Percentiles rank a stretch among this genome's conserved stretches.
These are phyloP conservation scores for Nasonovia ribisnigri DNA, from an alignment of 2,888 invertebrate species.

Conservation along the genomic window DNA sequence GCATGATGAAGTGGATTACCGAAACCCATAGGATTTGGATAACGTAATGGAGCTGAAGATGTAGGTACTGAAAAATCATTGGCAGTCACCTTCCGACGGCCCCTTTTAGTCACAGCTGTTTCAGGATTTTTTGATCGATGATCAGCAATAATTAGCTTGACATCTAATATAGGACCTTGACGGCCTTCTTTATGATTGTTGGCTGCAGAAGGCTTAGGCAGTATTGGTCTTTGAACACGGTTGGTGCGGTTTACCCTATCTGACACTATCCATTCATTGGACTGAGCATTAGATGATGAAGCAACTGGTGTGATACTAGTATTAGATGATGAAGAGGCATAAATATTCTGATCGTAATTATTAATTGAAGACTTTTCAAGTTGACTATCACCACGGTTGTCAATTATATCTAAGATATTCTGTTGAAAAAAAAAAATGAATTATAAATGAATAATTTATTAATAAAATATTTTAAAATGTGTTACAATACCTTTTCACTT, in stretches of 20 bases:
- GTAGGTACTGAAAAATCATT: slow-evolving; percentile 59
- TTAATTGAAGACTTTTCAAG: slow-evolving; percentile 16
- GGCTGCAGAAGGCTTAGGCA: slow-evolving; percentile 71
- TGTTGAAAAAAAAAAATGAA: neutral
- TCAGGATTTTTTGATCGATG: slow-evolving; percentile 84
- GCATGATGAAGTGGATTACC: slow-evolving; percentile 38
- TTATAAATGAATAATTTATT: neutral
- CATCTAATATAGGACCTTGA: slow-evolving; percentile 84
- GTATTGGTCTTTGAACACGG: slow-evolving; percentile 70
- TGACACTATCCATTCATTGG: slow-evolving; percentile 54
- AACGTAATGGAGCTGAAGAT: slow-evolving; percentile 54
- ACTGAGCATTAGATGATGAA: neutral
- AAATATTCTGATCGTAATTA: slow-evolving; percentile 40
- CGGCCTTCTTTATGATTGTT: slow-evolving; percentile 73
- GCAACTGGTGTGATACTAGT: slow-evolving; percentile 42
- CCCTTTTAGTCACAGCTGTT: slow-evolving; percentile 71
- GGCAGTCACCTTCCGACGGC: slow-evolving; percentile 58
- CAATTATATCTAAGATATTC: slow-evolving; percentile 52
- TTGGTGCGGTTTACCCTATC: slow-evolving; percentile 42
- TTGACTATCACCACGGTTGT: slow-evolving; percentile 48
- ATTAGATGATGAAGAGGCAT: neutral
- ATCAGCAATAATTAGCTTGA: slow-evolving; percentile 85
- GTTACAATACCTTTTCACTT: slow-evolving; percentile 55
- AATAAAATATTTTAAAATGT: neutral
- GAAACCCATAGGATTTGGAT: slow-evolving; percentile 56